phyloP scores from a whole-genome alignment of 2,113 vertebrate species.

The Vulpes ferrilata region DNA sequence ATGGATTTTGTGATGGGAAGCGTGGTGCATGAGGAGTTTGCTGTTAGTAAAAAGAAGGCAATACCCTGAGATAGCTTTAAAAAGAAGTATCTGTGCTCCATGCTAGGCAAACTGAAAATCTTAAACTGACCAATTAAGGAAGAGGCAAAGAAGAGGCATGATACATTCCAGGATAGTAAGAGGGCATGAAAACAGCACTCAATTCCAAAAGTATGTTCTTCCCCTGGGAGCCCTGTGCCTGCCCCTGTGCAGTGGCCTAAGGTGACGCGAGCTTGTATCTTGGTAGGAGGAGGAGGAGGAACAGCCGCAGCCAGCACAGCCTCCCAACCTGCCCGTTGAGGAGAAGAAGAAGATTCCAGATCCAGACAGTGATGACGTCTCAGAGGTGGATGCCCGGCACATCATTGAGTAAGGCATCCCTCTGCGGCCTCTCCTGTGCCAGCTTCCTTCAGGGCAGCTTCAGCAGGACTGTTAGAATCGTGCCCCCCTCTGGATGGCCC shows the following conservation, averaged over 20 bases:
- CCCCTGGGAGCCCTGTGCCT: accelerated
- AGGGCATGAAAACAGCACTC: accelerated
- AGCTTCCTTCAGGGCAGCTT: not conserved
- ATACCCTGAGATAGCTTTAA: not conserved
- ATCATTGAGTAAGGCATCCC: conserved; percentile 94
- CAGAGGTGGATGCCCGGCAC: conserved; percentile 93
- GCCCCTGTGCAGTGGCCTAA: too few relatives aligned
- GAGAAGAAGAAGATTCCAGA: conserved; percentile 97
- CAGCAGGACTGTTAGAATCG: not conserved
- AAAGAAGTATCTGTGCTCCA: not conserved
- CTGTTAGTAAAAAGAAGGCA: not conserved
- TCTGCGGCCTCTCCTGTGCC: accelerated
- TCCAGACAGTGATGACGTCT: conserved; percentile 95
- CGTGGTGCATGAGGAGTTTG: not conserved
- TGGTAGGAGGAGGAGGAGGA: conserved; percentile 91
- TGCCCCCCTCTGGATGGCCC: not conserved
- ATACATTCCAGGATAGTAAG: not conserved
- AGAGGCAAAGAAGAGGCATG: not conserved
- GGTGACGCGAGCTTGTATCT: not conserved
- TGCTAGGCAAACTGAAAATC: not conserved
- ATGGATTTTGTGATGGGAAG: not conserved
- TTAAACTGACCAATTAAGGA: not conserved
- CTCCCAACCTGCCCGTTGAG: conserved; percentile 86
- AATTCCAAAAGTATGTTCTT: not conserved
- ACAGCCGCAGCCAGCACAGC: conserved; percentile 88